Percentiles rank a stretch among this genome's conserved stretches.
Evolutionary conservation across 2,888 invertebrate species (phyloP).

Genomic region (Hoplodrina ambigua): DNA sequence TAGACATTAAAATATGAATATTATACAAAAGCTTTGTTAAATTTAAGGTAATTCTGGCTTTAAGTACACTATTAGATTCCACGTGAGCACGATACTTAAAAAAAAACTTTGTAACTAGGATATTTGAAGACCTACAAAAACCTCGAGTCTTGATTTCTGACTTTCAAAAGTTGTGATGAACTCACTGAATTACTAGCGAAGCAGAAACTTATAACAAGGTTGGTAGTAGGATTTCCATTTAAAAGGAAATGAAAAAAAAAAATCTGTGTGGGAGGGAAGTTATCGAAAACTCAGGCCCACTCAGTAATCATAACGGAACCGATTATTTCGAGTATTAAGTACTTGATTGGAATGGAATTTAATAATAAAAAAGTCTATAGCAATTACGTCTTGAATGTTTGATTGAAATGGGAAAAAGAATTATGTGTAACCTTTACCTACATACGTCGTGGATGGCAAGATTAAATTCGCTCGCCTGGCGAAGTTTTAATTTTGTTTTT

Average conservation of each 20-base stretch:
- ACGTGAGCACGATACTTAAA: too few relatives aligned
- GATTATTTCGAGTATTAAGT: conserved; percentile 38
- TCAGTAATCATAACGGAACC: conserved; percentile 5
- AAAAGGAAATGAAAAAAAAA: not conserved
- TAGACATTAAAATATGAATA: too few relatives aligned
- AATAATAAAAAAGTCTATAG: conserved; percentile 39
- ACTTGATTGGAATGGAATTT: conserved; percentile 30
- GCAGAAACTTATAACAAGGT: not conserved
- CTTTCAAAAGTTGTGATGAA: too few relatives aligned
- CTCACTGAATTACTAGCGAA: too few relatives aligned
- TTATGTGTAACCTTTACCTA: not conserved
- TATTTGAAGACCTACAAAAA: not conserved
- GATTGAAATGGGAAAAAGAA: conserved; percentile 24
- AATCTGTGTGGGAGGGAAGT: not conserved
- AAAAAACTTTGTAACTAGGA: not conserved
- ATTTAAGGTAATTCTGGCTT: too few relatives aligned
- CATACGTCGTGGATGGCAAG: not conserved
- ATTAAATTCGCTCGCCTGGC: not conserved
- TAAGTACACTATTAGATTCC: too few relatives aligned
- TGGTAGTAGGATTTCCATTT: not conserved
- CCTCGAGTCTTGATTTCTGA: too few relatives aligned
- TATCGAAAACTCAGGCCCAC: conserved; percentile 8
- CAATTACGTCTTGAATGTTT: conserved; percentile 28
- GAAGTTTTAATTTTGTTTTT: too few relatives aligned
- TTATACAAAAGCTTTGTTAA: too few relatives aligned